Base-by-base conservation (phyloP, 1,140 invertebrate genomes). In the Pogonomyrmex californicus region DNA sequence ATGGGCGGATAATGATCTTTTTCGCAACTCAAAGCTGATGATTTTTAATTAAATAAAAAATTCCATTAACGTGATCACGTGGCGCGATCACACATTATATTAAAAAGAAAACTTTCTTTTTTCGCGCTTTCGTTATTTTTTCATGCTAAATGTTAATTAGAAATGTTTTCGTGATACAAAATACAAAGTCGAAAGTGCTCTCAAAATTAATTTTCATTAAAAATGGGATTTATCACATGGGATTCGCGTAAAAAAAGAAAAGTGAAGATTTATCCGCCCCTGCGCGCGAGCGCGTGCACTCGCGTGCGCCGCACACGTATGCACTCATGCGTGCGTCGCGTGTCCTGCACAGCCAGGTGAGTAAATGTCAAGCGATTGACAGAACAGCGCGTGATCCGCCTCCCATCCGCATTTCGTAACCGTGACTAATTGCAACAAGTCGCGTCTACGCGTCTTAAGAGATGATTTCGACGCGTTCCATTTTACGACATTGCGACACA, bases 281-380 rank as follows among this genome's bases (percentile, higher is more conserved):
- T 81, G 38, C 65, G 49, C 47, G 63, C 63, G n/a, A 63, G 71
- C 54, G 73, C 38, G 56, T 33, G 56, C 56, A 77, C 51, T 60
- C 23, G 23, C 56, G 54, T 38, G 38, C 56, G 14, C n/a, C 65
- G 23, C 60, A 78, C 60, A 65, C 30, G 30, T 44, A 17, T 49
- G 33, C 76, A 49, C 60, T 38, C 44, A 14, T n/a, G 66, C 56
- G 68, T 73, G 54, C 68, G 30, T 73, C 41, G 66, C 68, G 51
- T 73, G 79, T 83, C 6, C 30, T 83, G 68, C 68, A 79, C 75
- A 79, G 76, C 60, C 78, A 82, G 68, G 68, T 75, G 79, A 83
- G 68, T 83, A 83, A 83, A 83, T 83, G 79, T 73, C 68, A 83
- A 83, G 41, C 79, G 79, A 83, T 75, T 83, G 79, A 83, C 68